Evolutionary conservation across 2,113 vertebrate genomes (phyloP), one percentile per base, ranked within the genome.

Genomic region (Steatornis caripensis): DNA sequence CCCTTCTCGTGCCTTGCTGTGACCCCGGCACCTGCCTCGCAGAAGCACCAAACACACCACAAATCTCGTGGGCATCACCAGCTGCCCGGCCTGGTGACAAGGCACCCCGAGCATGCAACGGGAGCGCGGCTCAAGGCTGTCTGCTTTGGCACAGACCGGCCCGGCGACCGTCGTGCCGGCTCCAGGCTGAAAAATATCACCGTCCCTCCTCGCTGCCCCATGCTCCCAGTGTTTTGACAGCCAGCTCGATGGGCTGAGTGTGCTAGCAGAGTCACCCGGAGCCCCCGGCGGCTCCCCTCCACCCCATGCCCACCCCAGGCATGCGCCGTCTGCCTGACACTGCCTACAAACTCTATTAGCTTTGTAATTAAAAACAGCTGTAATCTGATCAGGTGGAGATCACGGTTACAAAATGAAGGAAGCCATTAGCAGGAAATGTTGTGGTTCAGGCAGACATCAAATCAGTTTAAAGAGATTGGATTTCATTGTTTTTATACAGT

Each of bases 391-490:
- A 98, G 96, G 97, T 96, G 90, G 98, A 95, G 97, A 98, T 98
- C 98, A 98, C 98, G 97, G 98, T 98, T 98, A 98, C 98, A 99
- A 99, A 99, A 99, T 99, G 98, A 99, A 99, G 98, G 99, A 99
- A 99, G 98, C 99, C 99, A 99, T 99, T 99, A 99, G 98, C 97
- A 98, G 98, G 98, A 98, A 98, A 98, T 98, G 98, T 98, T 98
- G 98, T 97, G 97, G 98, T 97, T 98, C 97, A 95, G 97, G 97
- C 97, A 98, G 98, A 98, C 98, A 99, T 98, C 98, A 99, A 99
- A 99, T 99, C 99, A 99, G 98, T 99, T 98, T 98, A 98, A 97
- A 98, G 96, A 96, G 98, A 98, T 99, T 98, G 95, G 97, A 97
- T 99, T 98, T 98, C 99, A 97, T 91, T 98, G 98, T 98, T 99